Base-by-base conservation (phyloP, 1,140 invertebrate species). In the Euwallacea similis region DNA sequence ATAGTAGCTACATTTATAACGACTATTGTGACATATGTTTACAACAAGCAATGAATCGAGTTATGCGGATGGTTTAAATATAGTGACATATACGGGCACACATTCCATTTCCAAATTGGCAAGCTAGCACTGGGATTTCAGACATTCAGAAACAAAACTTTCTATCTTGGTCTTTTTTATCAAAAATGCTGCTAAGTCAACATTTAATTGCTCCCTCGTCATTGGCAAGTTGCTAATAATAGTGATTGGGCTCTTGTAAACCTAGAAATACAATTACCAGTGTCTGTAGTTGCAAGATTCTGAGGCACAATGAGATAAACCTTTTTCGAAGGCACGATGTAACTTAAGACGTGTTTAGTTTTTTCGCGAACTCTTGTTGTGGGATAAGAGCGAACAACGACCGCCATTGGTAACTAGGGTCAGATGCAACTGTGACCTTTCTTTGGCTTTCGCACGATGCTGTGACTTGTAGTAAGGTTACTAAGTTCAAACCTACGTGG, bases 251-350 rank as follows among this genome's bases (percentile, higher is more conserved):
- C 60, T 13, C 41, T 50, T 41, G 56, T 69, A 69, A 69, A 54
- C 42, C 16, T 54, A 63, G 47, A 69, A 69, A 69, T 69, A 69
- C 21, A 63, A 69, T 62, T 54, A 62, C 68, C 47, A 63, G 11
- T 61, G 56, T 21, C 47, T 42, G 55, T 66, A 55, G 16, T 47
- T 44, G 55, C 44, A 56, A 55, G 47, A 55, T 69, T 69, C 41
- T 15, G 43, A 33, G 33, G 43, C 59, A 47, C 42, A 55, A 68
- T 43, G 41, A 46, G 68, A 69, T 69, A 69, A 64, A 47, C 59
- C 68, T 69, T 69, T 69, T 69, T 69, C 47, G 47, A 69, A 62
- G 59, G 59, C 68, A 69, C 68, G 68, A 69, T 50, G 66, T 69
- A 69, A 69, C 66, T 69, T 53, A 69, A 69, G 58, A 69, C 66